Conservation (phyloP, 30 jellyfish, hydroid and myxozoan species). For the Phacellophora camtschatica region DNA sequence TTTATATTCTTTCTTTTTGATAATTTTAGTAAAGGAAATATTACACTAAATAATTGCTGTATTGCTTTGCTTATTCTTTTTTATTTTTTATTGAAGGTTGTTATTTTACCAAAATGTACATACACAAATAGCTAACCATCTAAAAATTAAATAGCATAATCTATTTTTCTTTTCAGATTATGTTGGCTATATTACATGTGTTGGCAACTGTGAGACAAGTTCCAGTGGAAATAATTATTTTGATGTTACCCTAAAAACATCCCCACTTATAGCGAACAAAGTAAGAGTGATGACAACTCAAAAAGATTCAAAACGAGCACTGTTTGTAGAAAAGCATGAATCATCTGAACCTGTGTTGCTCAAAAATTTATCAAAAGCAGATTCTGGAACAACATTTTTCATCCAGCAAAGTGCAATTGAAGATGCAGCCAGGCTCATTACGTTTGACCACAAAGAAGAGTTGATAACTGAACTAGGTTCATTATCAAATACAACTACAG, state of each 20-base stretch:
- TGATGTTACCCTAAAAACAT: neutral
- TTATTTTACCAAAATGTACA: too few relatives aligned
- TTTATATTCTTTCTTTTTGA: too few relatives aligned
- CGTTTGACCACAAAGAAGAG: neutral
- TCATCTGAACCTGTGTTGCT: neutral
- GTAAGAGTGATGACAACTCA: neutral
- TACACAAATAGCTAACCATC: too few relatives aligned
- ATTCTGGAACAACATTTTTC: neutral
- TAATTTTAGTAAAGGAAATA: too few relatives aligned
- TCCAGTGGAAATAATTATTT: neutral
- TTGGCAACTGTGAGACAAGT: neutral
- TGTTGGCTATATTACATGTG: neutral
- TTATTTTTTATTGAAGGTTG: too few relatives aligned
- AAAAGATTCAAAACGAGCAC: neutral
- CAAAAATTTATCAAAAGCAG: neutral
- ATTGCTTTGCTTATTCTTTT: too few relatives aligned
- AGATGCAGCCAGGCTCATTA: neutral
- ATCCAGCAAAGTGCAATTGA: neutral
- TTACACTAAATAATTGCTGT: too few relatives aligned
- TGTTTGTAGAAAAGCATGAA: neutral
- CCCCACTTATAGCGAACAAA: neutral
- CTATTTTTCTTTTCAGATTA: neutral
- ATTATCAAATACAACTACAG: neutral
- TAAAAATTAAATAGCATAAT: neutral
- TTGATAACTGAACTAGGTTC: neutral